Conservation (phyloP, 2,113 vertebrate genomes). For the Conger conger region DNA sequence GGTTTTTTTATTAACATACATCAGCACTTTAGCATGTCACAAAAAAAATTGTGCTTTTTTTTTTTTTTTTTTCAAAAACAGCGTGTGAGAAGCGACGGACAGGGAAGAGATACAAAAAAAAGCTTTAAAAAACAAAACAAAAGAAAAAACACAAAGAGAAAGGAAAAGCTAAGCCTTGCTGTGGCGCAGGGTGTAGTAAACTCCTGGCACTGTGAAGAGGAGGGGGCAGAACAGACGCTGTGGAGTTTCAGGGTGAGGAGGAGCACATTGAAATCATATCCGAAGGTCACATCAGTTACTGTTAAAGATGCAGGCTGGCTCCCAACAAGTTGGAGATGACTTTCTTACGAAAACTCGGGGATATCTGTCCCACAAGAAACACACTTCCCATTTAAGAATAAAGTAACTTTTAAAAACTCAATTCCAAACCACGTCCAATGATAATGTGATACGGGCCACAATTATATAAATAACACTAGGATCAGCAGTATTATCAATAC, state of each 20-base stretch:
- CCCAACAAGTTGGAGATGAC: neutral
- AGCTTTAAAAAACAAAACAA: constrained; percentile 22
- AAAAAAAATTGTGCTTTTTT: constrained; percentile 78
- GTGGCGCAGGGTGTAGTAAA: constrained; percentile 29
- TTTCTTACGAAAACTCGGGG: neutral
- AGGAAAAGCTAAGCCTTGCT: constrained; percentile 49
- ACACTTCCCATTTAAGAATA: neutral
- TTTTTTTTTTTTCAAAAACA: constrained; percentile 71
- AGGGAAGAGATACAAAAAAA: constrained; percentile 22
- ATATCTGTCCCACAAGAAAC: constrained; percentile 10
- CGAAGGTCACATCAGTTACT: constrained; percentile 44
- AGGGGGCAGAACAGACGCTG: constrained; percentile 44
- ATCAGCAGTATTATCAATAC: constrained; percentile 16
- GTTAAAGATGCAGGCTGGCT: constrained; percentile 54
- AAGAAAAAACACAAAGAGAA: constrained; percentile 25
- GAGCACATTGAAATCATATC: constrained; percentile 42
- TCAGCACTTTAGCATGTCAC: constrained; percentile 77
- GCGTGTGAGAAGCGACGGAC: constrained; percentile 58
- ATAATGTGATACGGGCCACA: constrained; percentile 23
- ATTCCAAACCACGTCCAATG: constrained; percentile 10
- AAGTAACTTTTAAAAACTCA: constrained; percentile 15
- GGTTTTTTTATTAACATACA: constrained; percentile 82
- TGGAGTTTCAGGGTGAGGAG: constrained; percentile 44
- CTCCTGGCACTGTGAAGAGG: constrained; percentile 44
- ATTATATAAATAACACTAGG: constrained; percentile 14